Evolutionary conservation across 2,888 invertebrate species (phyloP).

Genomic region (Conomelus anceps): DNA sequence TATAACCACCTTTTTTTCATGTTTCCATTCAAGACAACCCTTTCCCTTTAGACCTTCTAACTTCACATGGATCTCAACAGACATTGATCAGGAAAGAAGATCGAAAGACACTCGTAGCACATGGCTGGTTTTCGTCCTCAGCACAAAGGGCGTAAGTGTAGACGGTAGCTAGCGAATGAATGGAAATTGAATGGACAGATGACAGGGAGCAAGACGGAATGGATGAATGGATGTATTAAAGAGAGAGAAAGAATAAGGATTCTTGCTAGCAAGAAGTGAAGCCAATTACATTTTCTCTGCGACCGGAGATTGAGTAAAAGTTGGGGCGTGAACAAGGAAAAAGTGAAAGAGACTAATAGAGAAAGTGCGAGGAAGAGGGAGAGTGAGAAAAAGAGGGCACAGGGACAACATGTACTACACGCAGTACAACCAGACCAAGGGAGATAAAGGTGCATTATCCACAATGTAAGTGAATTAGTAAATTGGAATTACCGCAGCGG

Average conservation of each 20-base stretch:
- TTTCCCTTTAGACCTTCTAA: no score
- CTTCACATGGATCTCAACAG: background rate
- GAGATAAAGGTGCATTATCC: background rate
- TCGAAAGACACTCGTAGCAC: background rate
- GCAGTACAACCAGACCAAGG: background rate
- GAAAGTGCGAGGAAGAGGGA: background rate
- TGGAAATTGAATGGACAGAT: background rate
- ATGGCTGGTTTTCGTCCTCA: background rate
- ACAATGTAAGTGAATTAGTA: background rate
- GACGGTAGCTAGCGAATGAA: background rate
- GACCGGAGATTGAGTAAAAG: background rate
- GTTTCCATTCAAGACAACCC: background rate
- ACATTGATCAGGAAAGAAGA: background rate
- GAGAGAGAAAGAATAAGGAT: background rate
- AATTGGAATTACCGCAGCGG: background rate
- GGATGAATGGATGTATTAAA: background rate
- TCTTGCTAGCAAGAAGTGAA: background rate
- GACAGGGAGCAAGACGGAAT: background rate
- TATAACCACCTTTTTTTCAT: no score
- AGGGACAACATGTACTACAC: background rate
- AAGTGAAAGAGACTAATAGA: no score
- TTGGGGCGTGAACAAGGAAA: background rate
- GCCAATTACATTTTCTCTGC: background rate
- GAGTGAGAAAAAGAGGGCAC: background rate
- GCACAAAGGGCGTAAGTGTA: background rate